phyloP scores from a whole-genome alignment of 53 echinoderm and acorn worm species.

The Holothuria scabra region DNA sequence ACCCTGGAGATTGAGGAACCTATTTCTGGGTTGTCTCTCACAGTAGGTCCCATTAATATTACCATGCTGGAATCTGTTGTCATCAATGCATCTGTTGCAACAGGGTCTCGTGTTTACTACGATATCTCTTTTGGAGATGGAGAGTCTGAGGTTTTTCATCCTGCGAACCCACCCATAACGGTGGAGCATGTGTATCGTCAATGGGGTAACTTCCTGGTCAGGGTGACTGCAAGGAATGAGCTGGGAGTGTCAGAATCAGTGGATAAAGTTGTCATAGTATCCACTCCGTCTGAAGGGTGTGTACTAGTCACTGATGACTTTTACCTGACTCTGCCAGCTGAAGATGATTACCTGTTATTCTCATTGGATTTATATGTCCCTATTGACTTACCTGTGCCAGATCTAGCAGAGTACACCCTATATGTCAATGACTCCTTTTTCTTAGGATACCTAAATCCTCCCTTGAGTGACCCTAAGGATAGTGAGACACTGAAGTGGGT shows the following conservation, averaged over 20 bases:
- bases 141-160: neutral
- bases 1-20: constrained; percentile 22
- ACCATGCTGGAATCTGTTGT: constrained; percentile 31
- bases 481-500: neutral
- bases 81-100: neutral
- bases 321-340: neutral
- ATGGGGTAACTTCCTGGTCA: constrained; percentile 25
- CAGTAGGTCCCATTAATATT: neutral
- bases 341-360: neutral
- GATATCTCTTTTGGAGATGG: constrained; percentile 53
- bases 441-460: neutral
- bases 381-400: neutral
- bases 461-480: neutral
- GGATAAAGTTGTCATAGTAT: neutral
- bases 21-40: constrained; percentile 10
- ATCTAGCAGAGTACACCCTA: constrained; percentile 11
- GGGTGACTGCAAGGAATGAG: constrained; percentile 38
- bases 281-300: constrained; percentile 48
- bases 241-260: constrained; percentile 19
- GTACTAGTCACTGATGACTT: constrained; percentile 15
- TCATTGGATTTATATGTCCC: constrained; percentile 6
- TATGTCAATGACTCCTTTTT: neutral
- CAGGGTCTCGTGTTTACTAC: constrained; percentile 57
- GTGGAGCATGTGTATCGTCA: constrained; percentile 35
- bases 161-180: neutral